These are phyloP conservation scores for Ciconia boyciana DNA, from an alignment of 2,113 vertebrate species.

Conservation along the genomic window DNA sequence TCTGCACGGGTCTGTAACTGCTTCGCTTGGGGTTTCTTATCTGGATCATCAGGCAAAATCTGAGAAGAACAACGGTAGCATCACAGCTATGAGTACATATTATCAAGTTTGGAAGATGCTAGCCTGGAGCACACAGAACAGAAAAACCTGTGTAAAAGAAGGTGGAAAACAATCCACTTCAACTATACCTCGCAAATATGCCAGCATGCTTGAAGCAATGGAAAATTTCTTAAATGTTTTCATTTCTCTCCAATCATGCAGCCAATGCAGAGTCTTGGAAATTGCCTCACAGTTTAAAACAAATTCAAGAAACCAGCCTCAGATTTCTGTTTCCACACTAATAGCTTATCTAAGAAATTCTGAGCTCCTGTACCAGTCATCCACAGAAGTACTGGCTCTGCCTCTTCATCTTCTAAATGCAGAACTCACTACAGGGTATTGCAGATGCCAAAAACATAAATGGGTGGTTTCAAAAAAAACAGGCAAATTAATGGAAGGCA, in stretches of 20 bases:
- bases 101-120: not conserved
- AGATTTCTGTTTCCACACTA: not conserved
- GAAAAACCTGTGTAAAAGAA: not conserved
- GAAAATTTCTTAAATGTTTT: not conserved
- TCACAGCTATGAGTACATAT: not conserved
- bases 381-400: not conserved
- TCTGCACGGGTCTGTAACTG: constrained; percentile 97
- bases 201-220: not conserved
- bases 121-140: not conserved
- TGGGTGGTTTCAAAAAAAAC: not conserved
- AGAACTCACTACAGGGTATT: not conserved
- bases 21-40: constrained; percentile 98
- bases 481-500: not conserved
- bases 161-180: not conserved
- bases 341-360: not conserved
- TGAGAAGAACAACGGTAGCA: constrained; percentile 51
- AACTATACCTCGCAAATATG: not conserved
- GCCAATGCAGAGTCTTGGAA: not conserved
- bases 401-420: not conserved
- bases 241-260: not conserved
- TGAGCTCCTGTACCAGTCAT: not conserved
- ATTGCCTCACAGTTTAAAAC: not conserved
- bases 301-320: not conserved
- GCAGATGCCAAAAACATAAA: not conserved
- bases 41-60: constrained; percentile 97